phyloP scores from a whole-genome alignment of 2,888 invertebrate species.

The Drosophila mettleri region DNA sequence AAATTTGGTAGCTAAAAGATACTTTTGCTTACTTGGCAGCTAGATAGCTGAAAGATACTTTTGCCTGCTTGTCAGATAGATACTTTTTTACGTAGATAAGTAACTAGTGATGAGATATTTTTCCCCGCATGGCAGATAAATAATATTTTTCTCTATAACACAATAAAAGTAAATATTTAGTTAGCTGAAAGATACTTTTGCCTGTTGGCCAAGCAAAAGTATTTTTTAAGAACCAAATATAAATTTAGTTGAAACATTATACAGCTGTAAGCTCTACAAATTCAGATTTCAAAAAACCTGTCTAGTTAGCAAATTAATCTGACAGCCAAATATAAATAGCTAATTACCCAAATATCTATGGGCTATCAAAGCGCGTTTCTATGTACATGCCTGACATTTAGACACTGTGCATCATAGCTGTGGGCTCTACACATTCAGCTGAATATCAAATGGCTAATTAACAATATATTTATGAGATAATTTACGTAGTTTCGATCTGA shows the following conservation, averaged over 20 bases:
- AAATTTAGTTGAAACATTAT: no score
- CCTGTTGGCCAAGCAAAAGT: neutral
- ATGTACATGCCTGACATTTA: neutral
- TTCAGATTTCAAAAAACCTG: no score
- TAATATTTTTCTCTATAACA: no score
- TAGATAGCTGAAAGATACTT: no score
- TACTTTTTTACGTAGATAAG: no score
- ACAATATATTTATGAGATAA: neutral
- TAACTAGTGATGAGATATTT: no score
- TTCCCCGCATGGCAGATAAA: no score
- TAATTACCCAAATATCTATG: neutral
- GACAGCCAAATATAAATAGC: neutral
- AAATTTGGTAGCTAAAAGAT: no score
- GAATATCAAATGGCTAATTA: conserved; percentile 2
- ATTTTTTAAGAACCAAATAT: no score
- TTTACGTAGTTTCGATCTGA: neutral
- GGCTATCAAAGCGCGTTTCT: neutral
- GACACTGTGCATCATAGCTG: neutral
- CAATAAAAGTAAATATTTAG: neutral
- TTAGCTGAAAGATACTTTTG: neutral
- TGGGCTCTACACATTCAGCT: neutral
- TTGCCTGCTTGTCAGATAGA: no score
- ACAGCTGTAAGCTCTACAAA: no score
- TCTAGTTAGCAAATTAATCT: neutral
- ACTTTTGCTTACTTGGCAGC: no score